A percentile compares a stretch with the other conserved stretches of the same genome.
phyloP scores from a whole-genome alignment of 37 sponge, comb jelly and placozoan species.

The Theonella swinhoei region DNA sequence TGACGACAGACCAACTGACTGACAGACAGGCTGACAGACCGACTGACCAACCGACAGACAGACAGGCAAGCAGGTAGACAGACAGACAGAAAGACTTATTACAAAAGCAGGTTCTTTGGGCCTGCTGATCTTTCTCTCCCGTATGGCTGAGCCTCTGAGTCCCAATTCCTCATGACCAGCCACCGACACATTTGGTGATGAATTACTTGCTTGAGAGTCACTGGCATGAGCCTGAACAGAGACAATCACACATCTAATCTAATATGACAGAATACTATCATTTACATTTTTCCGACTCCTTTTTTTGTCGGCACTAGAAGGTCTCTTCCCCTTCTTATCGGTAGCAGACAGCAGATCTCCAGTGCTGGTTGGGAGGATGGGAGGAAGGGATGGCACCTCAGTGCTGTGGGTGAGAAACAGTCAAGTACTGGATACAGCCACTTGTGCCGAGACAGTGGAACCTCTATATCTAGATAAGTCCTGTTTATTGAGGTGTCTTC shows the following conservation, averaged over 20 bases:
- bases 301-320: not conserved
- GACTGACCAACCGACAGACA: too few species aligned
- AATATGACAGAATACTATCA: not conserved
- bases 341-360: not conserved
- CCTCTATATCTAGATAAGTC: too few species aligned
- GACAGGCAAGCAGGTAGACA: too few species aligned
- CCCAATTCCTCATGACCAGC: conserved; percentile 1
- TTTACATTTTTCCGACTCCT: not conserved
- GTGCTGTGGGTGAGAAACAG: too few species aligned
- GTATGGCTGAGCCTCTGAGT: conserved; percentile 49
- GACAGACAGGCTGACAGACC: too few species aligned
- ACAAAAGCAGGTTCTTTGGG: too few species aligned
- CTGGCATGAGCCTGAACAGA: not conserved
- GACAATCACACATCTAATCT: too few species aligned
- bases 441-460: too few species aligned
- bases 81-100: too few species aligned
- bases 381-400: not conserved
- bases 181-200: not conserved
- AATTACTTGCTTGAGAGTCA: not conserved
- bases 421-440: too few species aligned
- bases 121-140: conserved; percentile 44
- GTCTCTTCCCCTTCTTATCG: conserved; percentile 4
- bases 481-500: too few species aligned
- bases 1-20: too few species aligned
- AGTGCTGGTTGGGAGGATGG: not conserved